phyloP scores from a whole-genome alignment of 2,888 invertebrate genomes.

The Rhagonycha lutea region DNA sequence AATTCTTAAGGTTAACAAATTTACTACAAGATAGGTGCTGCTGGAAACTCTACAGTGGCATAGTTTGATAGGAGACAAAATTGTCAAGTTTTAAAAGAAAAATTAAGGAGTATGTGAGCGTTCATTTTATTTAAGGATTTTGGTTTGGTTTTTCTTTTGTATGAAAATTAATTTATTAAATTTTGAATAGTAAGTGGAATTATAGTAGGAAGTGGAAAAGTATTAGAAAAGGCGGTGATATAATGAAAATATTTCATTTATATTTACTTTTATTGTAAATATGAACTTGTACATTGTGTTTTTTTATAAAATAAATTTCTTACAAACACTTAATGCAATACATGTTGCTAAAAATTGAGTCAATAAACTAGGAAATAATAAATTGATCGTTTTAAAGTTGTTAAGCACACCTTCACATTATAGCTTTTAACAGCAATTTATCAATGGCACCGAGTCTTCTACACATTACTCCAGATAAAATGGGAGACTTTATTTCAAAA shows the following conservation, averaged over 20 bases:
- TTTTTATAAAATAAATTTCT: slow-evolving; percentile 7
- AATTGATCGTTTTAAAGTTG: not conserved
- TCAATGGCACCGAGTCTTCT: not conserved
- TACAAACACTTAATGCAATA: slow-evolving; percentile 8
- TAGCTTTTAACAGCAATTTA: not conserved
- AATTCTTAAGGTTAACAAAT: too few relatives aligned
- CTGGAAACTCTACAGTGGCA: too few relatives aligned
- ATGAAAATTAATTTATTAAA: too few relatives aligned
- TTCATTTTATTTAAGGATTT: too few relatives aligned
- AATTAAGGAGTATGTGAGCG: too few relatives aligned
- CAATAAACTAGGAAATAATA: not conserved
- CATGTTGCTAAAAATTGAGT: not conserved
- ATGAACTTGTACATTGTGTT: not conserved
- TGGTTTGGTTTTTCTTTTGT: too few relatives aligned
- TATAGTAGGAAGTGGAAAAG: too few relatives aligned
- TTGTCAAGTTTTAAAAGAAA: too few relatives aligned
- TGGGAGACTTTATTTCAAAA: not conserved
- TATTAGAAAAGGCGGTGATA: not conserved
- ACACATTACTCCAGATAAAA: not conserved
- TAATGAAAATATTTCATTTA: not conserved
- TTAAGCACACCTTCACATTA: not conserved
- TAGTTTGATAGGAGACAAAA: too few relatives aligned
- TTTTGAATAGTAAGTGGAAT: too few relatives aligned
- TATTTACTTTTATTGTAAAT: slow-evolving; percentile 11
- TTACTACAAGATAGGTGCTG: too few relatives aligned